These are phyloP conservation scores for Lamproptera curius DNA, from an alignment of 2,888 invertebrate genomes.

Conservation along the genomic window DNA sequence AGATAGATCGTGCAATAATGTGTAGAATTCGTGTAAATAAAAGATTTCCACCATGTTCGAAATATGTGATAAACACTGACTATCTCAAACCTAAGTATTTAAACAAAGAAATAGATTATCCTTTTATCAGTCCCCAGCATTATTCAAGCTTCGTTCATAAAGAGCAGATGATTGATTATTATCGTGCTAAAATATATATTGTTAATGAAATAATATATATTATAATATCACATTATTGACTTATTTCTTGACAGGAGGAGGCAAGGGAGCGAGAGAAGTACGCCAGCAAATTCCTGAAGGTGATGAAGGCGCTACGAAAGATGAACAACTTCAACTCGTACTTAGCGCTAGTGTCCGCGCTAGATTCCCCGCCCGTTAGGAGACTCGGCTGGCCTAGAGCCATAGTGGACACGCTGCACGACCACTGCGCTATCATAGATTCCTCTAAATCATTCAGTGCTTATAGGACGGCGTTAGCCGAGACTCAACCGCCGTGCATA, in stretches of 20 bases:
- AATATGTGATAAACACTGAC: too few species aligned
- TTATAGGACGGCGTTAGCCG: slow-evolving; percentile 95
- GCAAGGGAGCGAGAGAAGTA: slow-evolving; percentile 97
- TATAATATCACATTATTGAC: too few species aligned
- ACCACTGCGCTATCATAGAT: slow-evolving; percentile 97
- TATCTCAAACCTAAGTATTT: too few species aligned
- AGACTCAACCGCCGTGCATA: slow-evolving; percentile 98
- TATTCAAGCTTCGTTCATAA: too few species aligned
- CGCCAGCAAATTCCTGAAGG: slow-evolving; percentile 96
- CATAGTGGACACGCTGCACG: slow-evolving; percentile 93
- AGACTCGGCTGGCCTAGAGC: slow-evolving; percentile 96
- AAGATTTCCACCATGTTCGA: too few species aligned
- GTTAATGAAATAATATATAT: too few species aligned
- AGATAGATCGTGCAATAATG: too few species aligned
- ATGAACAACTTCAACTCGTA: slow-evolving; percentile 99
- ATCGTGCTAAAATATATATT: too few species aligned
- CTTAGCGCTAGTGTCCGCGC: slow-evolving; percentile 95
- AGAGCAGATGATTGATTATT: too few species aligned
- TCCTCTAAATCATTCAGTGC: slow-evolving; percentile 98
- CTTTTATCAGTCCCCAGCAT: too few species aligned
- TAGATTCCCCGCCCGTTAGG: slow-evolving; percentile 96
- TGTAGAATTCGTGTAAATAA: too few species aligned
- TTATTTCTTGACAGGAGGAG: slow-evolving; percentile 81
- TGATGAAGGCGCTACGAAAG: slow-evolving; percentile 98
- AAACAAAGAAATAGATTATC: too few species aligned